Conservation (phyloP, 2,113 vertebrate species). For the Raja brachyura region DNA sequence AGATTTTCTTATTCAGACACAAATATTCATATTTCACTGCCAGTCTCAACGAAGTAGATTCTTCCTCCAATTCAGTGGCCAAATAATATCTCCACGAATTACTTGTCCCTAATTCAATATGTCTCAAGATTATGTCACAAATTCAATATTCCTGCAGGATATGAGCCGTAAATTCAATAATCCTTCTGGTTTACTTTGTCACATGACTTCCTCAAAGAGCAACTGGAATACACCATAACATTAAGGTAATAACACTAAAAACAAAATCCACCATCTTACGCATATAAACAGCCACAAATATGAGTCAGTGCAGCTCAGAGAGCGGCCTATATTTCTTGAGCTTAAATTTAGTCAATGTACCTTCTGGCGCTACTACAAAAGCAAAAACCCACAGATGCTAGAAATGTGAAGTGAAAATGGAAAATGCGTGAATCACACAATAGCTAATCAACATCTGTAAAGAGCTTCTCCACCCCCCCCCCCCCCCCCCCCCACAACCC, state of each 20-base stretch:
- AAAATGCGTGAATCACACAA: too few species aligned
- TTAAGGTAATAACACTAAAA: not conserved
- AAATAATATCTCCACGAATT: not conserved
- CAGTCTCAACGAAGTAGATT: not conserved
- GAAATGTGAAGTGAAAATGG: too few species aligned
- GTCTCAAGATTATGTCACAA: conserved; percentile 20
- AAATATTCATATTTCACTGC: not conserved
- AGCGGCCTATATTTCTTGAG: not conserved
- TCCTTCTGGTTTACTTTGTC: not conserved
- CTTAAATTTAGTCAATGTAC: too few species aligned
- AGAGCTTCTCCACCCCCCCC: too few species aligned
- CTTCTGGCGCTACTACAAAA: too few species aligned
- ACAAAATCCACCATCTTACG: not conserved
- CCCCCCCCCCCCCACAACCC: too few species aligned
- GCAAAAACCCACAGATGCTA: too few species aligned
- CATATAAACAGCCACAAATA: not conserved
- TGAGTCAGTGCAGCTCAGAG: not conserved
- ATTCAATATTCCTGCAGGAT: conserved; percentile 3
- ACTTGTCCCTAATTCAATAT: not conserved
- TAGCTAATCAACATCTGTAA: too few species aligned
- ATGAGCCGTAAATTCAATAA: not conserved
- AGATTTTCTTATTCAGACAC: not conserved
- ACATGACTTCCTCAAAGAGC: conserved; percentile 25
- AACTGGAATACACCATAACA: not conserved
- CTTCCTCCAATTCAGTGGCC: not conserved